phyloP scores from a whole-genome alignment of 2,797 vertebrate species.

The Aratinga solstitialis region DNA sequence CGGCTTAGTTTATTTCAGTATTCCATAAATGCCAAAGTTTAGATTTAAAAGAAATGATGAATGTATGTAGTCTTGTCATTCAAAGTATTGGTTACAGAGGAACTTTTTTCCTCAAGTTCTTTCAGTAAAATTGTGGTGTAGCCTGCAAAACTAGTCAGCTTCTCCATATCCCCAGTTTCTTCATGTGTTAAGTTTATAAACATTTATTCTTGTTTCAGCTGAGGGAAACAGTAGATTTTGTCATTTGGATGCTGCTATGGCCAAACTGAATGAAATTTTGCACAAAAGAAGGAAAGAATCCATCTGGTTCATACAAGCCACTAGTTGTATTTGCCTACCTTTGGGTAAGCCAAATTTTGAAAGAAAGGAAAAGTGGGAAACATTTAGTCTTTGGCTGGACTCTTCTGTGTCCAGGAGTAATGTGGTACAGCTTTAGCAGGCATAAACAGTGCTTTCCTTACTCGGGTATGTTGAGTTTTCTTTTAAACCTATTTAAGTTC shows the following conservation, averaged over 20 bases:
- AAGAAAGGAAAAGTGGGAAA: not conserved
- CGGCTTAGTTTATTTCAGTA: constrained; percentile 9
- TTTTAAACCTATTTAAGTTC: not conserved
- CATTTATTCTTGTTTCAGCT: not conserved
- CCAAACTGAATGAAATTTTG: not conserved
- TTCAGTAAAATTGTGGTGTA: not conserved
- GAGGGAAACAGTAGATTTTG: not conserved
- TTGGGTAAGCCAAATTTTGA: not conserved
- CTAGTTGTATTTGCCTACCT: not conserved
- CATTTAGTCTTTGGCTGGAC: not conserved
- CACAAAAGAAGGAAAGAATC: not conserved
- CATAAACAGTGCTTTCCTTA: not conserved
- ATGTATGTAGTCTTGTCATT: not conserved
- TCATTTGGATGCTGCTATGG: not conserved
- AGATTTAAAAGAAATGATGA: not conserved
- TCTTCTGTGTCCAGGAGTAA: not conserved
- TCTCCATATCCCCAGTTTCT: not conserved
- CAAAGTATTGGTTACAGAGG: not conserved
- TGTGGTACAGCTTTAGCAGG: not conserved
- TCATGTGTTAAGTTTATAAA: not conserved
- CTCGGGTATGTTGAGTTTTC: not conserved
- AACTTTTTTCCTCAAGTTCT: not conserved
- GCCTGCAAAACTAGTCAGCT: not conserved
- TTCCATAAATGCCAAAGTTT: constrained; percentile 24
- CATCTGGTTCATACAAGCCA: not conserved